phyloP scores from a whole-genome alignment of 2,888 invertebrate species.

The Pheosia gnoma region DNA sequence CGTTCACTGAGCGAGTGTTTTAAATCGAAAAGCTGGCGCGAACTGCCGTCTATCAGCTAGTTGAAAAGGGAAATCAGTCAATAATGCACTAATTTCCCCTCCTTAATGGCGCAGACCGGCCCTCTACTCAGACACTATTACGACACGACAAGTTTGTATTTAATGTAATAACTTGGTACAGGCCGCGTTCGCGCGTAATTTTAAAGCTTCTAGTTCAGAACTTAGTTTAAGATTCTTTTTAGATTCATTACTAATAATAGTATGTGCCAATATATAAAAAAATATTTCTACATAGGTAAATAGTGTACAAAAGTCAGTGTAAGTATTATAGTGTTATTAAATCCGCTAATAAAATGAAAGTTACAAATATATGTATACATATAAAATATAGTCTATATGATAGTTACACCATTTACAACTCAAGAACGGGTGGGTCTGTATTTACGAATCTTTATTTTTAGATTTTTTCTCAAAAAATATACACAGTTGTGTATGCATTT shows the following conservation, averaged over 20 bases:
- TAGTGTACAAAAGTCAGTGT: no score
- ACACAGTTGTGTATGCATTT: no score
- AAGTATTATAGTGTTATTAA: no score
- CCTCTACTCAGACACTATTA: constrained; percentile 66
- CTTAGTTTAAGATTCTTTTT: background rate
- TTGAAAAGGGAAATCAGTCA: constrained; percentile 83
- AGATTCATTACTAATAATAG: no score
- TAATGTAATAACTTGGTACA: constrained; percentile 56
- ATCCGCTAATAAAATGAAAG: no score
- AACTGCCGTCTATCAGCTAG: constrained; percentile 72
- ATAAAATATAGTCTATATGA: background rate
- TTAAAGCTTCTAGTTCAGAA: constrained; percentile 6
- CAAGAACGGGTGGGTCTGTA: no score
- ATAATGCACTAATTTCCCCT: constrained; percentile 84
- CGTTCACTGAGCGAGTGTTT: constrained; percentile 57
- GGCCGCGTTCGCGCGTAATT: constrained; percentile 43
- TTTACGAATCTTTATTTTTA: no score
- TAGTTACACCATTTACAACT: no score
- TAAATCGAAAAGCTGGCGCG: constrained; percentile 65
- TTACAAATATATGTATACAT: background rate
- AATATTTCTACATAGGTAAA: no score
- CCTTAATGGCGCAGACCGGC: constrained; percentile 73
- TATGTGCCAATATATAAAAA: no score
- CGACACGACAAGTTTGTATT: constrained; percentile 60
- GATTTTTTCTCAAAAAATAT: no score